Evolutionary conservation across 2,888 invertebrate genomes (phyloP), one percentile per base, ranked within the genome.

Genomic region (Limnephilus rhombicus): DNA sequence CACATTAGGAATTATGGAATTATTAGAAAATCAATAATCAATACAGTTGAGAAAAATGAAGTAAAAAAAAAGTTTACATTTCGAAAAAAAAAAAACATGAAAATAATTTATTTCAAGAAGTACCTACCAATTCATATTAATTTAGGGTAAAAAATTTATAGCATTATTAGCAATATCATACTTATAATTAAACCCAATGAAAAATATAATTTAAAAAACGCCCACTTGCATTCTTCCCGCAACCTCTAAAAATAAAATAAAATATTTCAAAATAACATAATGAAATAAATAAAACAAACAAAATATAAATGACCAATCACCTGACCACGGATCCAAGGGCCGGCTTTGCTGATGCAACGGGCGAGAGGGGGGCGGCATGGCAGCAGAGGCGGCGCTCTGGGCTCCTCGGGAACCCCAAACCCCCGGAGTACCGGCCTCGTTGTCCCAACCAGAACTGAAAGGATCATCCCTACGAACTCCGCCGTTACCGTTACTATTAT

Each of bases 281-380:
- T 24, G 92, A 91, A 92, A 92, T 90, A 94, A 37, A 68, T 85
- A 92, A 92, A 94, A 68, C 90, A 88, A 88, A 88, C 49, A 68
- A 89, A 41, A 86, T n/a, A 34, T 34, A 82, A 82, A 68, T 68
- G 68, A 94, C 94, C 95, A 95, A 94, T 96, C 97, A 96, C 96
- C 96, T 96, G 95, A 95, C 97, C 97, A 97, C 92, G 97, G 97
- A 94, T 97, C 97, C 95, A 96, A 95, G 94, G 68, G 24, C 24
- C 68, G 68, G 94, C 96, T 96, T 95, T 95, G 94, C 95, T 95
- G 94, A 96, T 95, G 93, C 96, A 95, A 85, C 95, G 96, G 91
- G 89, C 92, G 93, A 91, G 91, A 92, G 91, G 93, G 92, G 89
- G 94, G 90, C 68, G 92, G 45, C 18, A 85, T 31, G 18, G 37